phyloP scores from a whole-genome alignment of 1,140 invertebrate species.

The Gryon sp. region DNA sequence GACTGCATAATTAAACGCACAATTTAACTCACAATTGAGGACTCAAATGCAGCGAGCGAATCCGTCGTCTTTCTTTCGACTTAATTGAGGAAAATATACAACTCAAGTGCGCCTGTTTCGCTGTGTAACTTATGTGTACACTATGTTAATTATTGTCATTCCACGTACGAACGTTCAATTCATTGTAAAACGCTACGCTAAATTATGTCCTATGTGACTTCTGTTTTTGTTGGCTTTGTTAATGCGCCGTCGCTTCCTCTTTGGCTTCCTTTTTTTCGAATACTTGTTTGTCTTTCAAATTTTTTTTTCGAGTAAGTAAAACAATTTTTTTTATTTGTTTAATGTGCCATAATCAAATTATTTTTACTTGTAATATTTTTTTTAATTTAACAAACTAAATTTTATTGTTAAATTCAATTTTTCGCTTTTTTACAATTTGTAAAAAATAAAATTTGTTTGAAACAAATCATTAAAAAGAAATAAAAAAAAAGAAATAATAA shows the following conservation, averaged over 20 bases:
- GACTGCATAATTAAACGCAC: conserved; percentile 64
- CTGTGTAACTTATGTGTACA: conserved; percentile 60
- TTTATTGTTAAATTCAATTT: too few relatives aligned
- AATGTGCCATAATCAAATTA: too few relatives aligned
- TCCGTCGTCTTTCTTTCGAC: conserved; percentile 61
- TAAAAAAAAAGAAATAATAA: too few relatives aligned
- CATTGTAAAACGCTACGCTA: conserved; percentile 41
- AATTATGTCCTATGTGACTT: conserved; percentile 14
- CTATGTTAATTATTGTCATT: conserved; percentile 61
- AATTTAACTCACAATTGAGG: conserved; percentile 64
- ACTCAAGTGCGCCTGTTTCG: conserved; percentile 43
- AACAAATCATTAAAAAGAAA: too few relatives aligned
- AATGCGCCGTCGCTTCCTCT: neutral
- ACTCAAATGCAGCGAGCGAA: conserved; percentile 56
- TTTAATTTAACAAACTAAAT: too few relatives aligned
- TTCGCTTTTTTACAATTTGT: too few relatives aligned
- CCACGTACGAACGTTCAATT: conserved; percentile 39
- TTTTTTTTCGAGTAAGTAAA: too few relatives aligned
- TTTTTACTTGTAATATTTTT: too few relatives aligned
- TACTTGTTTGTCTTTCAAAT: too few relatives aligned
- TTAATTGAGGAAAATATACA: conserved; percentile 60
- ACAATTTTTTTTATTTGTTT: too few relatives aligned
- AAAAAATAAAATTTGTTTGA: too few relatives aligned
- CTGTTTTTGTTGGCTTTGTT: neutral
- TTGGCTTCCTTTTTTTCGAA: neutral